Conservation (phyloP, 2,888 invertebrate genomes). For the Polyommatus icarus region DNA sequence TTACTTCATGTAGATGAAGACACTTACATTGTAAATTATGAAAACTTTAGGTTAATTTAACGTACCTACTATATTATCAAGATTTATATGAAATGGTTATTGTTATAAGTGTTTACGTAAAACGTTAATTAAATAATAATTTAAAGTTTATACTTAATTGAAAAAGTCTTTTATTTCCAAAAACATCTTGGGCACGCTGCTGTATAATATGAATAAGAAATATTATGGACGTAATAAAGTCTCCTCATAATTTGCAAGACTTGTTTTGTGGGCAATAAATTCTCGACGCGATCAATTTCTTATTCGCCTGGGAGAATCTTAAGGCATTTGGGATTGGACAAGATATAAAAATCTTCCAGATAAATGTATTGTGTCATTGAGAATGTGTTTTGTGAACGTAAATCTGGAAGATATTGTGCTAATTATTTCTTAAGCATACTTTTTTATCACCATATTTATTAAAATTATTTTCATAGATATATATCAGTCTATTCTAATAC, state of each 20-base stretch:
- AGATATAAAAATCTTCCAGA: not conserved
- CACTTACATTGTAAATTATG: not conserved
- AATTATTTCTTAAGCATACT: not conserved
- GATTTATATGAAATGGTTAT: not conserved
- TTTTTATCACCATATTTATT: not conserved
- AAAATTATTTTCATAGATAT: no score
- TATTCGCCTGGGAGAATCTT: not conserved
- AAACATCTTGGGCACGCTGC: not conserved
- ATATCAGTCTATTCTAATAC: not conserved
- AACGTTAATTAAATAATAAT: not conserved
- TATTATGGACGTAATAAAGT: constrained; percentile 19
- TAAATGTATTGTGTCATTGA: not conserved
- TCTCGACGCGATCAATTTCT: not conserved
- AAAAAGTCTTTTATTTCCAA: constrained; percentile 11
- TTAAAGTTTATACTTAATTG: not conserved
- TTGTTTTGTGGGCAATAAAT: constrained; percentile 27
- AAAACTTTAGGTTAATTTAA: not conserved
- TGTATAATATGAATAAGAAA: constrained; percentile 1
- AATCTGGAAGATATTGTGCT: not conserved
- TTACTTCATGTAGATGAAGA: not conserved
- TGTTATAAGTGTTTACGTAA: not conserved
- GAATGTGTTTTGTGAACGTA: not conserved
- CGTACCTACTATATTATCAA: not conserved
- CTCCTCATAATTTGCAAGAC: constrained; percentile 17
- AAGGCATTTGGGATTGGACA: not conserved